These are phyloP conservation scores for Ochlodes sylvanus DNA, from an alignment of 2,888 invertebrate genomes.

Conservation along the genomic window DNA sequence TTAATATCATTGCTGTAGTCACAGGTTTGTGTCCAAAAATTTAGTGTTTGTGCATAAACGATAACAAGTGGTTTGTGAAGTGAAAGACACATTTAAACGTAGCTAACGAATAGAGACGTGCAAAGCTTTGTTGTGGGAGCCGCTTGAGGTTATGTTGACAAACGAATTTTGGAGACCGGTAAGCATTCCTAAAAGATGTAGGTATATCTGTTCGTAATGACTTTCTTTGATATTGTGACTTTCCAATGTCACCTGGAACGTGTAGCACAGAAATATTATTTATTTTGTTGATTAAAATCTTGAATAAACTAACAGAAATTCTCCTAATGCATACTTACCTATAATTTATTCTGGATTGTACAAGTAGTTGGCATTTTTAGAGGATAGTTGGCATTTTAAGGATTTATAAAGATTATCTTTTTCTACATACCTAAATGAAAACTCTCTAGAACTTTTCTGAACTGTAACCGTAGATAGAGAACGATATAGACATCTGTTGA, in stretches of 20 bases:
- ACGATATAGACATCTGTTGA: no score
- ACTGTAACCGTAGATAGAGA: no score
- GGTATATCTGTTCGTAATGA: background rate
- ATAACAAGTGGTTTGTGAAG: constrained; percentile 1
- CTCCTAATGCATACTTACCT: no score
- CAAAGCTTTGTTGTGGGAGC: background rate
- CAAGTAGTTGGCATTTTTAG: no score
- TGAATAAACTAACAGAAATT: no score
- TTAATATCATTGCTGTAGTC: background rate
- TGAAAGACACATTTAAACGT: background rate
- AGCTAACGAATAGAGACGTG: background rate
- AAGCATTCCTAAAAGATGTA: constrained; percentile 54
- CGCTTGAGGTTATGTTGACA: constrained; percentile 77
- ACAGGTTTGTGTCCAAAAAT: background rate
- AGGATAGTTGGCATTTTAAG: no score
- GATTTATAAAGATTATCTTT: no score
- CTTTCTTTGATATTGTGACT: background rate
- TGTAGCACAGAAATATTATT: no score
- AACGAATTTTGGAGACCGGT: constrained; percentile 63
- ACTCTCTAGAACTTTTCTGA: no score
- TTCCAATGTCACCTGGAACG: background rate
- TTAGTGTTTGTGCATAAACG: background rate
- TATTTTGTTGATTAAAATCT: no score
- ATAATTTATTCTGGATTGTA: no score
- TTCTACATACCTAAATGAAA: no score